A percentile compares a stretch with the other conserved stretches of the same genome.
phyloP scores from a whole-genome alignment of 2,888 invertebrate genomes.

The Chymomyza procnemis region DNA sequence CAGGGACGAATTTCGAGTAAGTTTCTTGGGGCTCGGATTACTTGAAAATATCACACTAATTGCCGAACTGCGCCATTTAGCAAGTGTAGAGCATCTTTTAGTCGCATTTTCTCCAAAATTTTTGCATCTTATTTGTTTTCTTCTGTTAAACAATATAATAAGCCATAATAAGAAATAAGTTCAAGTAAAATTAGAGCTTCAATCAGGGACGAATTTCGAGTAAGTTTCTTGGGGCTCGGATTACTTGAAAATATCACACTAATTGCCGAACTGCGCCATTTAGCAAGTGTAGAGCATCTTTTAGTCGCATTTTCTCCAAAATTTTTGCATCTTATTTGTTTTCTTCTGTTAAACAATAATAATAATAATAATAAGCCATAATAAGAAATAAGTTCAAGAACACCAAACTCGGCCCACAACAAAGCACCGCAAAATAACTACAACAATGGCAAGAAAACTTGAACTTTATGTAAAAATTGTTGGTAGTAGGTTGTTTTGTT shows the following conservation, averaged over 20 bases:
- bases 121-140: not conserved
- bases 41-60: too few species aligned
- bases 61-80: too few species aligned
- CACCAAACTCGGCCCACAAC: conserved; percentile 37
- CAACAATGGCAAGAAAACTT: conserved; percentile 40
- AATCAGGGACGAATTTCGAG: too few species aligned
- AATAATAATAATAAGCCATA: conserved; percentile 14
- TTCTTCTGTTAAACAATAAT: conserved; percentile 12
- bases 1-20: too few species aligned
- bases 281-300: not conserved
- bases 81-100: not conserved
- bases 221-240: too few species aligned
- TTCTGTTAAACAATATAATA: conserved; percentile 13
- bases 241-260: too few species aligned
- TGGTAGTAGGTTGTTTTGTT: conserved; percentile 12
- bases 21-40: too few species aligned
- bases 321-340: not conserved
- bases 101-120: not conserved
- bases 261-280: too few species aligned
- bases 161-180: conserved; percentile 48
- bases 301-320: not conserved
- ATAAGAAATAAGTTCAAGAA: conserved; percentile 61
- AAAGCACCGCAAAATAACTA: conserved; percentile 13
- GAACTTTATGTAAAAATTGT: conserved; percentile 61
- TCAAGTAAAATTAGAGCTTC: too few species aligned